These are phyloP conservation scores for Drosophila pseudotakahashii DNA, from an alignment of 2,888 invertebrate species.

Conservation along the genomic window DNA sequence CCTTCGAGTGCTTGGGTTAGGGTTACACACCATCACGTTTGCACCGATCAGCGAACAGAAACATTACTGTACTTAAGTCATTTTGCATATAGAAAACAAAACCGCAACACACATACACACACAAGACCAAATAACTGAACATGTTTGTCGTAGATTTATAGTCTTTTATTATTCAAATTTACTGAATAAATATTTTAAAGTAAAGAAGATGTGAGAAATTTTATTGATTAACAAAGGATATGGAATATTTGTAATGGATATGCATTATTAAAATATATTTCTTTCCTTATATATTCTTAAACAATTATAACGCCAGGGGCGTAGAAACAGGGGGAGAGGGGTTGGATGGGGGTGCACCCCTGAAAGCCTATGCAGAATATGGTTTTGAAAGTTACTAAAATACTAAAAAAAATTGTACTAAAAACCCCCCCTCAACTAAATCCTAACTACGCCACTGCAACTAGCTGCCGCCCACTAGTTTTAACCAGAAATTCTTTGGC, in stretches of 20 bases:
- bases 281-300: no score
- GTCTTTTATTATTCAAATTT: constrained; percentile 43
- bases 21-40: constrained; percentile 40
- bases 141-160: constrained; percentile 51
- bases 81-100: constrained; percentile 34
- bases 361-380: no score
- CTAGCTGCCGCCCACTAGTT: no score
- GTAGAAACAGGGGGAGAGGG: no score
- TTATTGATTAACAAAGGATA: neutral
- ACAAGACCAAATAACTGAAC: constrained; percentile 66
- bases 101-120: constrained; percentile 25
- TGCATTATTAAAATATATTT: no score
- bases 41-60: constrained; percentile 14
- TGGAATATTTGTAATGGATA: no score
- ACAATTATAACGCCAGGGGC: no score
- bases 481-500: constrained; percentile 20
- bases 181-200: constrained; percentile 49
- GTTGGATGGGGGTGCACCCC: no score
- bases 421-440: no score
- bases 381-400: no score
- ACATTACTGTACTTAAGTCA: constrained; percentile 63
- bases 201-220: neutral
- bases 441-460: no score
- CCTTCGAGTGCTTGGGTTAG: constrained; percentile 55
- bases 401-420: no score